Conservation (phyloP, 2,113 vertebrate species). For the Rissa tridactyla region DNA sequence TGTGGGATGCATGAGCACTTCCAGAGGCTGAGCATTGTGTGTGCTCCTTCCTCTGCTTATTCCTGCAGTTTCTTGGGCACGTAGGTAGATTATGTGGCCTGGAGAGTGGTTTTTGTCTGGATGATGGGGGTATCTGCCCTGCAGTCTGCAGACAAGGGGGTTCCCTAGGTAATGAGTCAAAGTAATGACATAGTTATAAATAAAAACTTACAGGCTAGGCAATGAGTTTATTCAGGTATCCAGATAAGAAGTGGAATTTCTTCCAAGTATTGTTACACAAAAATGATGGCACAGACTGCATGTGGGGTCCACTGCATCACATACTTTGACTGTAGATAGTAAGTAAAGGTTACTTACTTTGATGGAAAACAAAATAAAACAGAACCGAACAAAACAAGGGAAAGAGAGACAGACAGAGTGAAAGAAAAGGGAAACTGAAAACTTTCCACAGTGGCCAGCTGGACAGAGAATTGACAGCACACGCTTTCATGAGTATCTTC, state of each 20-base stretch:
- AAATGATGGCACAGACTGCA: background rate
- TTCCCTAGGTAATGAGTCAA: background rate
- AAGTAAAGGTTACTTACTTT: background rate
- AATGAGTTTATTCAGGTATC: background rate
- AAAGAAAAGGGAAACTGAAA: background rate
- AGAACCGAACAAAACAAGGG: background rate
- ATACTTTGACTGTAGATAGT: background rate
- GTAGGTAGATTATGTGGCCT: background rate
- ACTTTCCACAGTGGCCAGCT: background rate
- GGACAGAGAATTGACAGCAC: background rate
- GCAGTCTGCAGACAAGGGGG: background rate
- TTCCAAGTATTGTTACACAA: background rate
- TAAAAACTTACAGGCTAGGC: background rate
- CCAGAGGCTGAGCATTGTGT: accelerated
- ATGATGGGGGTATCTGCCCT: background rate
- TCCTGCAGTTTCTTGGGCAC: background rate
- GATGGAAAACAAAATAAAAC: background rate
- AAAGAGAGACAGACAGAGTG: background rate
- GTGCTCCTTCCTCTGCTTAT: background rate
- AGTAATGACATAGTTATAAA: background rate
- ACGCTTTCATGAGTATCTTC: background rate
- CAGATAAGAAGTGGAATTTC: background rate
- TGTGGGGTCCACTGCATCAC: background rate
- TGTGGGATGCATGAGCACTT: background rate
- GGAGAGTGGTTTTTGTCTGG: background rate